phyloP scores from a whole-genome alignment of 1,140 invertebrate species.

The Meloidogyne floridensis region DNA sequence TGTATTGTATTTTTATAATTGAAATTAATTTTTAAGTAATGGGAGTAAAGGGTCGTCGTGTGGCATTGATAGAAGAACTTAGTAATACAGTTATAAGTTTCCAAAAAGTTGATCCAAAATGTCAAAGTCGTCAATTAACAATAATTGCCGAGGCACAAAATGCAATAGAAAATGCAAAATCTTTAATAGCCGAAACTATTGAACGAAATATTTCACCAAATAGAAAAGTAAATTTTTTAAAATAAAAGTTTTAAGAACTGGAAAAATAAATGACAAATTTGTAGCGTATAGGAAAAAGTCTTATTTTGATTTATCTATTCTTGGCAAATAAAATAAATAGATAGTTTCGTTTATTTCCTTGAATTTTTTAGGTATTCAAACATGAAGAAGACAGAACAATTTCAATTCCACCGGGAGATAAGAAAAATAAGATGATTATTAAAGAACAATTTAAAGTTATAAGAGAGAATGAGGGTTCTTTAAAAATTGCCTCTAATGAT shows the following conservation, averaged over 20 bases:
- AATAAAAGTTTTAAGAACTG: too few species aligned
- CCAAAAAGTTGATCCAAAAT: conserved; percentile 76
- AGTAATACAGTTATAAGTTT: conserved; percentile 96
- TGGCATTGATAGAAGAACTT: conserved; percentile 95
- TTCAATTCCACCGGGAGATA: neutral
- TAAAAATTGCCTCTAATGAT: conserved; percentile 7
- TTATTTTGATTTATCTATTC: too few species aligned
- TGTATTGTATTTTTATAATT: conserved; percentile 5
- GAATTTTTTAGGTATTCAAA: conserved; percentile 30
- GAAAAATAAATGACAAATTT: too few species aligned
- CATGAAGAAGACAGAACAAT: neutral
- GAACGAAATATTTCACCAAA: conserved; percentile 58
- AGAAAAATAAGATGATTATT: neutral
- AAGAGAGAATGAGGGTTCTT: neutral
- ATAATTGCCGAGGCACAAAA: conserved; percentile 54
- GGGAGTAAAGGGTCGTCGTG: conserved; percentile 93
- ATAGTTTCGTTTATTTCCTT: too few species aligned
- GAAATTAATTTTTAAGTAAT: conserved; percentile 75
- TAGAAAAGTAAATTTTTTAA: conserved; percentile 18
- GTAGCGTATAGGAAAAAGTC: too few species aligned
- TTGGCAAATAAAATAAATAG: too few species aligned
- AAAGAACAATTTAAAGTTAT: neutral
- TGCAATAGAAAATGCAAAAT: conserved; percentile 52
- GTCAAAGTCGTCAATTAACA: conserved; percentile 51
- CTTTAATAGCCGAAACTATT: conserved; percentile 59